Base-by-base conservation (phyloP, 2,888 invertebrate genomes). In the Hesperia comma region DNA sequence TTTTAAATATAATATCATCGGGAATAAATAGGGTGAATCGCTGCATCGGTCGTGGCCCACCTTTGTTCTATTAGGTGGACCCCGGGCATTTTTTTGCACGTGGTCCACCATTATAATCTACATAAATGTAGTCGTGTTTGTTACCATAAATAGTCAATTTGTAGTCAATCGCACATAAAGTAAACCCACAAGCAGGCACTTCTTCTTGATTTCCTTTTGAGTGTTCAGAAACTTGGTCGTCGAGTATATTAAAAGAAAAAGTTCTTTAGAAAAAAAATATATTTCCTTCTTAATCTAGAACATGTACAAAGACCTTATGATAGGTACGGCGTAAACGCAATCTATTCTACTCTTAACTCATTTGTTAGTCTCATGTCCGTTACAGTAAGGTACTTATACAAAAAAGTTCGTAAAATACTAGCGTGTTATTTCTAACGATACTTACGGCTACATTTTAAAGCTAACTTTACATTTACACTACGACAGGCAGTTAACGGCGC, bases 221-320 rank as follows among this genome's bases (percentile, higher is more conserved):
- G 37, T 37, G 10, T 8, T 10, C 10, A 10, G 8, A 10, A 37
- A 37, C 10, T 37, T 37, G 10, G 37, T 26, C 8, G 8, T 37
- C 8, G 37, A n/a, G 10, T 37, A 37, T 8, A 2, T 37, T 64
- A 56, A 64, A 58, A 64, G 51, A 64, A 17, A 14, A n/a, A 15
- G n/a, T 64, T 64, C 64, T 64, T 64, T 56, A 64, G 78, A 79
- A 79, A 80, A 81, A 83, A 81, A 81, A 81, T 84, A 84, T 83
- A 75, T 77, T 76, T 84, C 77, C 80, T 76, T 79, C 78, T 79
- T 83, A 81, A 74, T 72, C 73, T 74, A 80, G 72, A 69, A 76
- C 74, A 79, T 78, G 76, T 80, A 81, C 76, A 78, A 74, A 72
- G 60, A 67, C 60, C 70, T 77, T 19, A 77, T 80, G 79, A 26